phyloP scores from a whole-genome alignment of 2,113 vertebrate genomes.

The Limnothrissa miodon region DNA sequence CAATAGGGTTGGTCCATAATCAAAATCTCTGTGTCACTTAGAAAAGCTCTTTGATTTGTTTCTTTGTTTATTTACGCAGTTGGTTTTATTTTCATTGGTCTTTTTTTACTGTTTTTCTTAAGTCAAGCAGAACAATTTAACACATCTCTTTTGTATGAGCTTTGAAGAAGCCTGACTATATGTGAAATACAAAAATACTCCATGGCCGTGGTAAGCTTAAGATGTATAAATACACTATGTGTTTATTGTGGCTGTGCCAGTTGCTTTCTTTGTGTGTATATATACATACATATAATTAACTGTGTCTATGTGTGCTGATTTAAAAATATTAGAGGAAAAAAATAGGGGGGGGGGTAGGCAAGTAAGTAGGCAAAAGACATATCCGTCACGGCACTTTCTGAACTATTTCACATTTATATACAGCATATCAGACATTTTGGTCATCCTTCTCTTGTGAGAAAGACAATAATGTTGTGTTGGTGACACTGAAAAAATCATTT shows the following conservation, averaged over 20 bases:
- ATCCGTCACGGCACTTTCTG: conserved; percentile 77
- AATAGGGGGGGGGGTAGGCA: background rate
- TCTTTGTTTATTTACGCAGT: conserved; percentile 17
- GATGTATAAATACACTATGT: conserved; percentile 81
- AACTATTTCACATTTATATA: conserved; percentile 60
- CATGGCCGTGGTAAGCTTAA: conserved; percentile 81
- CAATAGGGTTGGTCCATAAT: conserved; percentile 48
- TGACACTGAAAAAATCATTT: conserved; percentile 77
- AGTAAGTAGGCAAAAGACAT: conserved; percentile 58
- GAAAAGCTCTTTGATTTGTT: conserved; percentile 74
- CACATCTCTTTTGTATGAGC: conserved; percentile 80
- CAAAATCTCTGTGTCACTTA: conserved; percentile 70
- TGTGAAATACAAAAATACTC: conserved; percentile 65
- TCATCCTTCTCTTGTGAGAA: conserved; percentile 71
- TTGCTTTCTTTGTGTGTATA: conserved; percentile 74
- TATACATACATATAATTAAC: conserved; percentile 50
- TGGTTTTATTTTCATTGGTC: conserved; percentile 48
- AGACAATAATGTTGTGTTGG: conserved; percentile 82
- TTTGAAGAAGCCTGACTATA: conserved; percentile 68
- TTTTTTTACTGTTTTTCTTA: conserved; percentile 85
- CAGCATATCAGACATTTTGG: conserved; percentile 62
- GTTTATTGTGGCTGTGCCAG: conserved; percentile 79
- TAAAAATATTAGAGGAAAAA: conserved; percentile 72
- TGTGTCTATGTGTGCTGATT: conserved; percentile 71
- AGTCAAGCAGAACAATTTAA: conserved; percentile 80